Conservation (phyloP, 2,797 vertebrate species). For the Sebastes wilsoni region DNA sequence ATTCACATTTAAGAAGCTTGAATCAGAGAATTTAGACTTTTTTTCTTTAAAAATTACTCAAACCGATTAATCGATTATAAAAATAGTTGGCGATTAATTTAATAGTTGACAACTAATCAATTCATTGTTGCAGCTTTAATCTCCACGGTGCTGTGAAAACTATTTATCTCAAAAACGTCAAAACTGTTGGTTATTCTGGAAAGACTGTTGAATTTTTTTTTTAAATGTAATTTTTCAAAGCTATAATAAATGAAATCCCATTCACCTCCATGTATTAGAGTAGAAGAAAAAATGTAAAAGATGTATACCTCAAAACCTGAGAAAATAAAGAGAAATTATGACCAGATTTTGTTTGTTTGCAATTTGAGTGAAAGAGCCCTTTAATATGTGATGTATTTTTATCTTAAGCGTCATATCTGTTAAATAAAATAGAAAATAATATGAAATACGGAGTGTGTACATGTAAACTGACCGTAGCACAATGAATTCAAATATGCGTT, state of each 20-base stretch:
- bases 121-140: no score
- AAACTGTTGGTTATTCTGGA: not conserved
- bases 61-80: no score
- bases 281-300: not conserved
- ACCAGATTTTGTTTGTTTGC: not conserved
- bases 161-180: not conserved
- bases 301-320: not conserved
- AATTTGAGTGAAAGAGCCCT: not conserved
- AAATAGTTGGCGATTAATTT: no score
- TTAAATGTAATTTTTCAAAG: not conserved
- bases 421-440: not conserved
- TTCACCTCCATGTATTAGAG: not conserved
- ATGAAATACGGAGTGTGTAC: not conserved
- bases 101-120: no score
- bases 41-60: no score
- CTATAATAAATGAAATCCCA: not conserved
- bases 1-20: no score
- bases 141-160: not conserved
- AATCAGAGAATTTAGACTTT: no score
- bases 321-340: not conserved
- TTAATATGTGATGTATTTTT: not conserved
- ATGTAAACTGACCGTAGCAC: constrained; percentile 27
- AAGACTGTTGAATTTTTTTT: not conserved
- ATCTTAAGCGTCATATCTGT: not conserved
- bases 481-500: constrained; percentile 56